Evolutionary conservation across 1,140 invertebrate species (phyloP).

Genomic region (Zaprionus ornatus): DNA sequence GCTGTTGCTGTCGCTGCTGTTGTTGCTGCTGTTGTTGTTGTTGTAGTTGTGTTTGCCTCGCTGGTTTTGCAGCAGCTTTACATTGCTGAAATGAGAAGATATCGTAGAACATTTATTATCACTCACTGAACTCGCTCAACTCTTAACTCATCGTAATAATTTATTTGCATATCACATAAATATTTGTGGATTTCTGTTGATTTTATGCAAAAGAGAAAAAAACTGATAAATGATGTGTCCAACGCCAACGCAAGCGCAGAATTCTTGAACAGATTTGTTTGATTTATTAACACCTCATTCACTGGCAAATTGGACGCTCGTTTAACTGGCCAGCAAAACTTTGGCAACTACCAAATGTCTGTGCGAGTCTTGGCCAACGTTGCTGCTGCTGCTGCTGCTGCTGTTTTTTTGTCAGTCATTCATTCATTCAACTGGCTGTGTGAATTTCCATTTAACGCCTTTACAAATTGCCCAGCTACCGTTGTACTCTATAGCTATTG

Average conservation of each 20-base stretch:
- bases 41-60: constrained; percentile 27
- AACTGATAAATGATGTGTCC: constrained; percentile 53
- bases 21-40: constrained; percentile 1
- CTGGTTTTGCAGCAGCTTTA: constrained; percentile 38
- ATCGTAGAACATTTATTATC: constrained; percentile 53
- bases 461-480: constrained; percentile 40
- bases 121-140: not conserved
- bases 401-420: constrained; percentile 5
- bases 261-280: constrained; percentile 66
- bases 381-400: constrained; percentile 2
- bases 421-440: constrained; percentile 9
- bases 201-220: constrained; percentile 48
- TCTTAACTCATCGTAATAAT: constrained; percentile 30
- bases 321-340: constrained; percentile 17
- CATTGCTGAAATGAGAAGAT: constrained; percentile 42
- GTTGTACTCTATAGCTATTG: constrained; percentile 17
- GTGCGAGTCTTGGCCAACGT: constrained; percentile 24
- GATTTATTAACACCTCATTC: constrained; percentile 69
- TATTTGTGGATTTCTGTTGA: constrained; percentile 54
- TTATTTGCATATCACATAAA: constrained; percentile 51
- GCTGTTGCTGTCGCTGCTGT: constrained; percentile 15
- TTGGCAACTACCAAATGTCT: constrained; percentile 1
- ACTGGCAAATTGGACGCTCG: constrained; percentile 59
- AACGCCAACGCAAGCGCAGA: constrained; percentile 55
- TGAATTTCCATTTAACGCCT: constrained; percentile 70